These are phyloP conservation scores for Champsocephalus esox DNA, from an alignment of 2,797 vertebrate species.

Conservation along the genomic window DNA sequence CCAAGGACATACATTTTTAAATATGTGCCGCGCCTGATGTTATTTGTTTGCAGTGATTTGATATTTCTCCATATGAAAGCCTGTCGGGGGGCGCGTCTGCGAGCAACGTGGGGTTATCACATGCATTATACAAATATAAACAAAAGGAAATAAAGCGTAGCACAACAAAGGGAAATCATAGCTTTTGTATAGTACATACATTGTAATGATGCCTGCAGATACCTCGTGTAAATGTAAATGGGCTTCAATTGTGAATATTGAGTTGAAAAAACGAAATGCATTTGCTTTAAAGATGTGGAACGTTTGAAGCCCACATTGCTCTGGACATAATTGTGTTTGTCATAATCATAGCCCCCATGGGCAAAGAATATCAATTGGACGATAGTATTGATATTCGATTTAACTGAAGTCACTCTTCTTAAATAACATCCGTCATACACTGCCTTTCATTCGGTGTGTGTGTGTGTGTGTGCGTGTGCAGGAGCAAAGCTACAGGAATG, in stretches of 20 bases:
- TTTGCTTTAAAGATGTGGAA: constrained; percentile 47
- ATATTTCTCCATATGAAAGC: constrained; percentile 69
- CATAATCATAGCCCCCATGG: constrained; percentile 52
- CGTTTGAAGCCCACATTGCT: constrained; percentile 42
- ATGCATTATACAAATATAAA: constrained; percentile 60
- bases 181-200: constrained; percentile 1
- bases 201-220: constrained; percentile 45
- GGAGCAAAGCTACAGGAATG: constrained; percentile 52
- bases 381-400: constrained; percentile 69
- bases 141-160: constrained; percentile 45
- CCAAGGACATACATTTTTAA: constrained; percentile 75
- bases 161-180: constrained; percentile 50
- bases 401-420: constrained; percentile 53
- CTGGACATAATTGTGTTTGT: constrained; percentile 65
- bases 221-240: constrained; percentile 51
- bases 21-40: constrained; percentile 42
- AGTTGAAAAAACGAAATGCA: constrained; percentile 28
- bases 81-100: constrained; percentile 42
- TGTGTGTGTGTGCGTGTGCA: constrained; percentile 4
- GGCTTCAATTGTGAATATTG: constrained; percentile 47
- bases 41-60: constrained; percentile 73
- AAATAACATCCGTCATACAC: constrained; percentile 48
- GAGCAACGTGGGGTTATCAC: constrained; percentile 60
- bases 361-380: constrained; percentile 55
- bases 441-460: constrained; percentile 4